Conservation (phyloP, 1,140 invertebrate genomes). For the Gonioctena quinquepunctata region DNA sequence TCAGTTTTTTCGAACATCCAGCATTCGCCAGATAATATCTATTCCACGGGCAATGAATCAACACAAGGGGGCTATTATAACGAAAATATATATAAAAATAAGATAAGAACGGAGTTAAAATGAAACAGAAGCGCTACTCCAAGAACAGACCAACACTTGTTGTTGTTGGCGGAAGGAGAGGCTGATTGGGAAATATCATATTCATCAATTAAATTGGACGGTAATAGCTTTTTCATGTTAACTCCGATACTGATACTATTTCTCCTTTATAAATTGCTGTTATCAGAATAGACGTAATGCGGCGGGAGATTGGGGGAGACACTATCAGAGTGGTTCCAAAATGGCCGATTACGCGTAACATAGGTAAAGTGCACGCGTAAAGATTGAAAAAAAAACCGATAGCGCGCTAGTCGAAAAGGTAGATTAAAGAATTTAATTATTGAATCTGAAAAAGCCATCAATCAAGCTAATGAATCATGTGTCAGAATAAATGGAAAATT, state of each 20-base stretch:
- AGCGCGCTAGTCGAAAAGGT: too few relatives aligned
- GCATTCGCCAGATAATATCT: not conserved
- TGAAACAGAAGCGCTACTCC: conserved; percentile 2
- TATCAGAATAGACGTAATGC: not conserved
- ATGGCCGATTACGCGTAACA: too few relatives aligned
- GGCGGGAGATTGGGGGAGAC: not conserved
- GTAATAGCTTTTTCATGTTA: conserved; percentile 2
- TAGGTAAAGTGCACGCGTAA: too few relatives aligned
- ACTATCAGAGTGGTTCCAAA: too few relatives aligned
- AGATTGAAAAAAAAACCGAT: too few relatives aligned
- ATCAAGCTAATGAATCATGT: too few relatives aligned
- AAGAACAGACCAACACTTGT: conserved; percentile 10
- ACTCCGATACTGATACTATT: not conserved
- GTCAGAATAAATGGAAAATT: too few relatives aligned
- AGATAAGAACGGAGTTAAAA: not conserved
- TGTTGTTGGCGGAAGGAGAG: not conserved
- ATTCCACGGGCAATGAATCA: not conserved
- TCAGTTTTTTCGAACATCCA: not conserved
- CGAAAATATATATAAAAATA: not conserved
- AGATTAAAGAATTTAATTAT: too few relatives aligned
- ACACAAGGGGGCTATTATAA: conserved; percentile 4
- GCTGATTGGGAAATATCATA: conserved; percentile 2
- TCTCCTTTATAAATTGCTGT: not conserved
- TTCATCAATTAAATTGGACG: conserved; percentile 4
- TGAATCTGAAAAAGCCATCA: too few relatives aligned